These are phyloP conservation scores for Scomber scombrus DNA, from an alignment of 2,113 vertebrate species.

Conservation along the genomic window DNA sequence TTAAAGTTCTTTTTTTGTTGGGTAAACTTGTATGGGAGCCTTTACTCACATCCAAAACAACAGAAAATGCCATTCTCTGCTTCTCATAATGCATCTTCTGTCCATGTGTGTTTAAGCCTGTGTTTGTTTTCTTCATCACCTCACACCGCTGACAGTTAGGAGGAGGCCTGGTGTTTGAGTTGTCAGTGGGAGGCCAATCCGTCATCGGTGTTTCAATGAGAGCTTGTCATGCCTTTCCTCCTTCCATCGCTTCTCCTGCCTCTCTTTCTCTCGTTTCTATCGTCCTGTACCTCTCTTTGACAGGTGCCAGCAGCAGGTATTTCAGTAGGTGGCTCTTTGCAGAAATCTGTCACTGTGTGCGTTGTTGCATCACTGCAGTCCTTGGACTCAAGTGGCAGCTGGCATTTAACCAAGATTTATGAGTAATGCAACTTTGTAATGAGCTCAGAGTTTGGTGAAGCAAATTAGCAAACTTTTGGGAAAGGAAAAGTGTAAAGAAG, in stretches of 20 bases:
- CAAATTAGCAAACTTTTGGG: neutral
- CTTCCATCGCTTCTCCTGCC: neutral
- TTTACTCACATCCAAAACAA: neutral
- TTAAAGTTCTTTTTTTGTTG: neutral
- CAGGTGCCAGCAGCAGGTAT: conserved; percentile 36
- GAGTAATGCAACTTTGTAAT: neutral
- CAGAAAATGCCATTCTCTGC: neutral
- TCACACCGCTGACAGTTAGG: conserved; percentile 38
- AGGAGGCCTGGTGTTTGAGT: conserved; percentile 29
- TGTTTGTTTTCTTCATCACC: conserved; percentile 31
- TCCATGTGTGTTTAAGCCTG: neutral
- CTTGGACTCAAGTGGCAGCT: neutral
- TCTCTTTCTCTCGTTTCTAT: conserved; percentile 1
- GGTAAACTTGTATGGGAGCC: neutral
- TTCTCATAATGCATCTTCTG: neutral
- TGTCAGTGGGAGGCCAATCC: conserved; percentile 36
- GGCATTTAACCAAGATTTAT: neutral
- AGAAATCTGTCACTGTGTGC: conserved; percentile 28
- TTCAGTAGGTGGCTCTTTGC: conserved; percentile 26
- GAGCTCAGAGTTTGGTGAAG: conserved; percentile 8
- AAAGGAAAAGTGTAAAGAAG: neutral
- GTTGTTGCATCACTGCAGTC: conserved; percentile 11
- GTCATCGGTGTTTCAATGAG: conserved; percentile 44
- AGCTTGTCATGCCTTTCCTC: conserved; percentile 19
- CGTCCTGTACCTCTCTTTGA: neutral